phyloP scores from a whole-genome alignment of 2,113 vertebrate species.

The Ictidomys tridecemlineatus region DNA sequence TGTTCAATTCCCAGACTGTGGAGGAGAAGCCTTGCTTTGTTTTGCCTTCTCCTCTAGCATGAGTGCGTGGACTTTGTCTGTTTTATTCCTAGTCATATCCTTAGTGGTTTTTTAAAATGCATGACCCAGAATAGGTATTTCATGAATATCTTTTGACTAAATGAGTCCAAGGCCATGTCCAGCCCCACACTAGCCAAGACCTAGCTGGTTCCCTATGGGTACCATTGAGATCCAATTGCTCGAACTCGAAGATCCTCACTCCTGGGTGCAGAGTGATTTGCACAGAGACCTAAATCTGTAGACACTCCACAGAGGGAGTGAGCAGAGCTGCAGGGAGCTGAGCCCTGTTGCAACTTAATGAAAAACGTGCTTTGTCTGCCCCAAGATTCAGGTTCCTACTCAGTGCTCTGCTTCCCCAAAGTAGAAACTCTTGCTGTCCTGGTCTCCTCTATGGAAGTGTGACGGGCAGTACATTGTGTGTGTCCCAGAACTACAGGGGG shows the following conservation, averaged over 20 bases:
- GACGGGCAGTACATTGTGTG: rapidly evolving
- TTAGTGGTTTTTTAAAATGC: not conserved
- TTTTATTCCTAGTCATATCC: not conserved
- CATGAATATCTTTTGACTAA: not conserved
- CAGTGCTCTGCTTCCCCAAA: not conserved
- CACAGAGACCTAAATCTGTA: not conserved
- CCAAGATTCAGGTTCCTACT: not conserved
- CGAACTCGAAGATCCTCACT: not conserved
- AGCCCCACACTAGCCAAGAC: not conserved
- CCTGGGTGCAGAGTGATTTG: not conserved
- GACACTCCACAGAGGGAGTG: not conserved
- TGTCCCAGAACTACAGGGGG: not conserved
- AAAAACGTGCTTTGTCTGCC: not conserved
- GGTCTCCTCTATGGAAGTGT: not conserved
- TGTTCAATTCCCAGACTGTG: not conserved
- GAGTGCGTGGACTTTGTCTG: not conserved
- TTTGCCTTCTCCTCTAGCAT: not conserved
- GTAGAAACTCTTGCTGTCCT: not conserved
- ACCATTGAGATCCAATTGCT: not conserved
- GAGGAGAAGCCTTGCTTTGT: not conserved
- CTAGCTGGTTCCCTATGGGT: not conserved
- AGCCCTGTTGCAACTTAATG: not conserved
- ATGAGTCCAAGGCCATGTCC: not conserved
- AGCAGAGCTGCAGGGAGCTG: not conserved
- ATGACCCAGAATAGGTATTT: not conserved